Conservation (phyloP, 1,140 invertebrate genomes). For the Drosophila cardini region DNA sequence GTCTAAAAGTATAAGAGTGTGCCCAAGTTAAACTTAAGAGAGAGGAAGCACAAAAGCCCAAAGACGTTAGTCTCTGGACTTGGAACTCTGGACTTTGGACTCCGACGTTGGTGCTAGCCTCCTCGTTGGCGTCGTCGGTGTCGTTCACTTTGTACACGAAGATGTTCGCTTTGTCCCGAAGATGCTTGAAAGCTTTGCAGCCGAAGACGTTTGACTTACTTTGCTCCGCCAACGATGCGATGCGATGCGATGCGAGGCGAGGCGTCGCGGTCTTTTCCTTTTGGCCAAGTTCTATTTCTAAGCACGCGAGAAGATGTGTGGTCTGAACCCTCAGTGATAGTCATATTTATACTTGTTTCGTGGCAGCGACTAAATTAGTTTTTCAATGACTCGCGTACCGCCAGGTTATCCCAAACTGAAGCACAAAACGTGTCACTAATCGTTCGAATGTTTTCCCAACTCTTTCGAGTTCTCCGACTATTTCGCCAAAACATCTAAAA, state of each 20-base stretch:
- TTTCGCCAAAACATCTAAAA: neutral
- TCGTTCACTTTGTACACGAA: constrained; percentile 42
- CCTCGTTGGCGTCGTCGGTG: constrained; percentile 32
- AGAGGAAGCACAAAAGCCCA: constrained; percentile 41
- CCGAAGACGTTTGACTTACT: constrained; percentile 79
- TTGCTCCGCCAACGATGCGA: constrained; percentile 49
- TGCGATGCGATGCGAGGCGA: constrained; percentile 8
- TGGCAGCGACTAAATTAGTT: constrained; percentile 79
- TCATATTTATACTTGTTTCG: constrained; percentile 82
- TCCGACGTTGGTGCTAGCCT: constrained; percentile 29
- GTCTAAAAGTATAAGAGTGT: constrained; percentile 29
- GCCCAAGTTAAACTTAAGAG: constrained; percentile 46
- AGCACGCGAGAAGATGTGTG: constrained; percentile 63
- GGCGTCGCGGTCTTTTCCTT: constrained; percentile 31
- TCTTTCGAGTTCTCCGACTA: neutral
- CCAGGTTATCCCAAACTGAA: constrained; percentile 65
- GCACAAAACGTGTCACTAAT: constrained; percentile 16
- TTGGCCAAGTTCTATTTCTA: constrained; percentile 80
- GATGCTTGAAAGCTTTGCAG: constrained; percentile 26
- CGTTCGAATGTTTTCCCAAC: neutral
- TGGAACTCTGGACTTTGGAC: neutral
- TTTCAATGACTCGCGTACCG: constrained; percentile 77
- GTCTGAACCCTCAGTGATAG: constrained; percentile 69
- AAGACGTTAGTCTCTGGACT: neutral
- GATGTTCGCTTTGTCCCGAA: constrained; percentile 36